Evolutionary conservation across 2,888 invertebrate genomes (phyloP).

Genomic region (Auanema freiburgensis): DNA sequence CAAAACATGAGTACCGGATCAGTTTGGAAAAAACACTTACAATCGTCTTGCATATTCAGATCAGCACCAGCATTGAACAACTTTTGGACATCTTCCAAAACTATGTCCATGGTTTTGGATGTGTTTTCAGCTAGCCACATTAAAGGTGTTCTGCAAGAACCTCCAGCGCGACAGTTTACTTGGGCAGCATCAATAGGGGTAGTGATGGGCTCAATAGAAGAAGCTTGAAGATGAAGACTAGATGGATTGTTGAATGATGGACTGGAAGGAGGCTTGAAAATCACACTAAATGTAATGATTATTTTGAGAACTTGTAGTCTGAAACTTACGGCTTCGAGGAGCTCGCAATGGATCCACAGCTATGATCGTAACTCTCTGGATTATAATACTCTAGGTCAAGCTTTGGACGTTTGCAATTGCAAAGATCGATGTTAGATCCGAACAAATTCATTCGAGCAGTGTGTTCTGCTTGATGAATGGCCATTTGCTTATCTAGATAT

Average conservation of each 20-base stretch:
- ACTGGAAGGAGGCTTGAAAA: slow-evolving; percentile 1
- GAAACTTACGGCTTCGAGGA: too few relatives aligned
- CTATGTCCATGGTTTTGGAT: slow-evolving; percentile 5
- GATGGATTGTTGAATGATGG: slow-evolving; percentile 8
- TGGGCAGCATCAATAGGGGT: slow-evolving; percentile 4
- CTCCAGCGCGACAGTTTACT: slow-evolving; percentile 14
- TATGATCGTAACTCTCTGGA: too few relatives aligned
- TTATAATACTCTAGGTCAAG: too few relatives aligned
- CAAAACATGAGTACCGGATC: not conserved
- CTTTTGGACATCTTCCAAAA: slow-evolving; percentile 22
- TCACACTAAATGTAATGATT: slow-evolving; percentile 9
- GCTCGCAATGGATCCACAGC: too few relatives aligned
- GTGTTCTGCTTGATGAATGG: too few relatives aligned
- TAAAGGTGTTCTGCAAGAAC: slow-evolving; percentile 16
- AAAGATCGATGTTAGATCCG: too few relatives aligned
- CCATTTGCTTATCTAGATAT: too few relatives aligned
- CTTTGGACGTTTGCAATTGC: too few relatives aligned
- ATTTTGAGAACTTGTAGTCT: not conserved
- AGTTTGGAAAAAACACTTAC: slow-evolving; percentile 7
- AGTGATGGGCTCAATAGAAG: slow-evolving; percentile 10
- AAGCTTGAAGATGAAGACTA: slow-evolving; percentile 9
- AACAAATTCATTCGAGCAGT: too few relatives aligned
- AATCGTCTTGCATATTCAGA: slow-evolving; percentile 28
- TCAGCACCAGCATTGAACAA: slow-evolving; percentile 29
- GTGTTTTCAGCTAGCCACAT: slow-evolving; percentile 5